Evolutionary conservation across 2,797 vertebrate species (phyloP).

Genomic region (Anguilla megastoma): DNA sequence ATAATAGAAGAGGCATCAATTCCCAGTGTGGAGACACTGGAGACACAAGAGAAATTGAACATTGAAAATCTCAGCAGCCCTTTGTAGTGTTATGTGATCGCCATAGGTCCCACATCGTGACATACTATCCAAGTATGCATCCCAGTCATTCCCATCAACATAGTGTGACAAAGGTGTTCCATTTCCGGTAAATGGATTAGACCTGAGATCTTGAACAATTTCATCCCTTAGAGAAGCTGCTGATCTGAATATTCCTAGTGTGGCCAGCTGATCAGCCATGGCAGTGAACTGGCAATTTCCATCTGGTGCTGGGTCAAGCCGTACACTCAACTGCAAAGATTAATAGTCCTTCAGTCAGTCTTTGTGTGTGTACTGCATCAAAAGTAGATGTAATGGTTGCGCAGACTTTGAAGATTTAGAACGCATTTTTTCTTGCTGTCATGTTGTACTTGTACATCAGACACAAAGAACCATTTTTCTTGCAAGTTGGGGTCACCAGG

Average conservation of each 20-base stretch:
- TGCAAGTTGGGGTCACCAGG: background rate
- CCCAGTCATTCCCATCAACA: slow-evolving; percentile 35
- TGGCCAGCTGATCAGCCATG: slow-evolving; percentile 30
- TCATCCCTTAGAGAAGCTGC: slow-evolving; percentile 27
- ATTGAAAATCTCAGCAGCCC: slow-evolving; percentile 23
- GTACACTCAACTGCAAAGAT: slow-evolving; percentile 14
- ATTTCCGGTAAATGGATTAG: slow-evolving; percentile 16
- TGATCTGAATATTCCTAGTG: slow-evolving; percentile 29
- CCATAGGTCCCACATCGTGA: slow-evolving; percentile 26
- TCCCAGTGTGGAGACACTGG: slow-evolving; percentile 30
- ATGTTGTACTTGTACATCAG: slow-evolving; percentile 30
- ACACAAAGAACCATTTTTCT: slow-evolving; percentile 30
- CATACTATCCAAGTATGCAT: slow-evolving; percentile 31
- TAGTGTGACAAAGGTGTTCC: slow-evolving; percentile 28
- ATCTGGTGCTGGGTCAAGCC: slow-evolving; percentile 29
- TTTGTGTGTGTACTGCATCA: slow-evolving; percentile 26
- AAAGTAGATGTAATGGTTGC: slow-evolving; percentile 25
- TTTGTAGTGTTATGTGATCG: slow-evolving; percentile 29
- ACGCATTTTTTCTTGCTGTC: slow-evolving; percentile 19
- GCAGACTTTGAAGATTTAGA: background rate
- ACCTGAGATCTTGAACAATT: slow-evolving; percentile 31
- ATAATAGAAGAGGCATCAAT: slow-evolving; percentile 22
- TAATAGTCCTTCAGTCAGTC: slow-evolving; percentile 21
- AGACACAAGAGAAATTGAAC: slow-evolving; percentile 27
- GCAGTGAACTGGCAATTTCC: slow-evolving; percentile 32